Conservation (phyloP, 1,140 invertebrate genomes). For the Hydropsyche tenuis region DNA sequence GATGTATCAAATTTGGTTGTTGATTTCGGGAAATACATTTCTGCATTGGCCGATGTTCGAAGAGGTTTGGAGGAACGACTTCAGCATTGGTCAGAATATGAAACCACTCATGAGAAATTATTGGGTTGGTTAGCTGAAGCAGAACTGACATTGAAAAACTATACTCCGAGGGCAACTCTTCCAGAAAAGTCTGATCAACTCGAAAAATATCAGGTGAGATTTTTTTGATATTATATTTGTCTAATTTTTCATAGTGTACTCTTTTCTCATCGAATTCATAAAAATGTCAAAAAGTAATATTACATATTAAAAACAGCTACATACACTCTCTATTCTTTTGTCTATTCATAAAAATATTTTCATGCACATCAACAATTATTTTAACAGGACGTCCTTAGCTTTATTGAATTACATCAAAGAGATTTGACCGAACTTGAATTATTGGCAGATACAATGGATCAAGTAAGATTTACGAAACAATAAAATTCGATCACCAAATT, state of each 20-base stretch:
- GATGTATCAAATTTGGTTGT: constrained; percentile 77
- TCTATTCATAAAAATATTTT: background rate
- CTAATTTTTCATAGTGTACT: too few relatives aligned
- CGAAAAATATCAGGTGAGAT: constrained; percentile 84
- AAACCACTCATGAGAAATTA: constrained; percentile 82
- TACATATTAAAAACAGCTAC: too few relatives aligned
- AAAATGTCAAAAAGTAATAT: too few relatives aligned
- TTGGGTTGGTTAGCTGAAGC: constrained; percentile 85
- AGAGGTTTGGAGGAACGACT: constrained; percentile 83
- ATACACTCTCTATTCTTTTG: too few relatives aligned
- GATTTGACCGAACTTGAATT: constrained; percentile 76
- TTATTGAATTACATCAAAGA: constrained; percentile 73
- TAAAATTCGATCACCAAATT: constrained; percentile 8
- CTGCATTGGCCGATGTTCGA: constrained; percentile 76
- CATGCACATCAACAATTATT: constrained; percentile 31
- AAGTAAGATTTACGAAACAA: constrained; percentile 71
- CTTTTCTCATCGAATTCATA: too few relatives aligned
- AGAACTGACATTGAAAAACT: constrained; percentile 87
- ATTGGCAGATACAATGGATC: constrained; percentile 80
- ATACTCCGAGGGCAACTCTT: constrained; percentile 79
- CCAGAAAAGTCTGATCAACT: constrained; percentile 92
- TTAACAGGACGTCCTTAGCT: constrained; percentile 77
- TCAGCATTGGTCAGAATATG: constrained; percentile 91
- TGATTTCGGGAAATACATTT: constrained; percentile 84
- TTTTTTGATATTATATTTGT: constrained; percentile 6